Conservation (phyloP, 2,888 invertebrate species). For the Caenorhabditis afra region DNA sequence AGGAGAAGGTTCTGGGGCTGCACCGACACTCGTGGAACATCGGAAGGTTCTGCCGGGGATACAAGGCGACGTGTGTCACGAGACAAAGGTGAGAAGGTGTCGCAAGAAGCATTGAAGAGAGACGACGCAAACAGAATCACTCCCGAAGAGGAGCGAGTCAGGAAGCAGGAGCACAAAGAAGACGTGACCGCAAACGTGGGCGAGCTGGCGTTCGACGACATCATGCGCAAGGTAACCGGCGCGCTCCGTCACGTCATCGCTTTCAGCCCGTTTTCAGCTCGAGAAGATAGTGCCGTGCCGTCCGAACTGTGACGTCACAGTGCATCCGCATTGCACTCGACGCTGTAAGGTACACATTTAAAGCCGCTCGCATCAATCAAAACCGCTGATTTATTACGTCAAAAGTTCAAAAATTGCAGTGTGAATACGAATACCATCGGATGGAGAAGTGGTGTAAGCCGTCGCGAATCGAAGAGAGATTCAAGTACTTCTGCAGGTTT, state of each 20-base stretch:
- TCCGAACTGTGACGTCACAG: slow-evolving; percentile 52
- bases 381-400: slow-evolving; percentile 34
- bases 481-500: slow-evolving; percentile 57
- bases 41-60: slow-evolving; percentile 61
- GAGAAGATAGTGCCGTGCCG: slow-evolving; percentile 62
- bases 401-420: slow-evolving; percentile 49
- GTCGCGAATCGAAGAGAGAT: slow-evolving; percentile 45
- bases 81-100: slow-evolving; percentile 27
- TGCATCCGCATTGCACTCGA: slow-evolving; percentile 64
- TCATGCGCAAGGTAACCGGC: slow-evolving; percentile 50
- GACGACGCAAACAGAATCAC: slow-evolving; percentile 13
- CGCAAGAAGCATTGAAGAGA: neutral
- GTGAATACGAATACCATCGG: slow-evolving; percentile 59
- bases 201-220: slow-evolving; percentile 50
- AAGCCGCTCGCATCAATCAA: slow-evolving; percentile 38
- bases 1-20: slow-evolving; percentile 41
- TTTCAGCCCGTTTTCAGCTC: slow-evolving; percentile 44
- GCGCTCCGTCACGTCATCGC: neutral
- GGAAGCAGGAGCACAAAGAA: slow-evolving; percentile 38
- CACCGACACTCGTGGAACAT: slow-evolving; percentile 54
- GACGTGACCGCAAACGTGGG: slow-evolving; percentile 37
- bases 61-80: slow-evolving; percentile 54
- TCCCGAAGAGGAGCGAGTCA: slow-evolving; percentile 37
- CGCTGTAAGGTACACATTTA: slow-evolving; percentile 55
- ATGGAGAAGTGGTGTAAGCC: slow-evolving; percentile 54